Evolutionary conservation across 2,113 vertebrate species (phyloP).

Genomic region (Sitta europaea): DNA sequence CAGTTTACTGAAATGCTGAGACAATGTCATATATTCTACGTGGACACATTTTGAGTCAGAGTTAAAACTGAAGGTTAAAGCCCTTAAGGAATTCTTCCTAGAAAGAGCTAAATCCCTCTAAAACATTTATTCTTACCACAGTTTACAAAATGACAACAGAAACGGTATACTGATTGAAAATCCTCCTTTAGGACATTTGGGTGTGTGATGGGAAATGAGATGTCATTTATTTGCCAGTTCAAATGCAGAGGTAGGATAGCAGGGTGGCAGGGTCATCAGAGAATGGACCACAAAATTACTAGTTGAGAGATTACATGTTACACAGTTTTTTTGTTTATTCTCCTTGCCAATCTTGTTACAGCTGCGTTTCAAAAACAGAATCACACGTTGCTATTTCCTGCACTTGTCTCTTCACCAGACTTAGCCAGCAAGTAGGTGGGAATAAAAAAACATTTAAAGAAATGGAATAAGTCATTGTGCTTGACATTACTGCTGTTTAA

Average conservation of each 20-base stretch:
- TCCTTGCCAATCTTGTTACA: neutral
- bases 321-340: neutral
- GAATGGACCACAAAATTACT: neutral
- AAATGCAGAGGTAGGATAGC: neutral
- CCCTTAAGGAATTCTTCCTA: neutral
- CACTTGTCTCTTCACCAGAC: neutral
- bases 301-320: neutral
- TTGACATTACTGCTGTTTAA: neutral
- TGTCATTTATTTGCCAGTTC: neutral
- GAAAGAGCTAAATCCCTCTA: neutral
- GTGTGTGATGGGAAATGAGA: neutral
- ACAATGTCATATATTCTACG: neutral
- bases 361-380: neutral
- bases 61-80: neutral
- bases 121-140: neutral
- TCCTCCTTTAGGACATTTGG: neutral
- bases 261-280: neutral
- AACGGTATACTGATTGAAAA: neutral
- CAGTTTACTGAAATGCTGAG: neutral
- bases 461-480: neutral
- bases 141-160: neutral
- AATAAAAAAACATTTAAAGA: neutral
- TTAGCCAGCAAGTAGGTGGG: neutral
- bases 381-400: neutral
- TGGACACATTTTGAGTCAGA: neutral